Base-by-base conservation (phyloP, 2,888 invertebrate species). In the Harpagoxenus sublaevis region DNA sequence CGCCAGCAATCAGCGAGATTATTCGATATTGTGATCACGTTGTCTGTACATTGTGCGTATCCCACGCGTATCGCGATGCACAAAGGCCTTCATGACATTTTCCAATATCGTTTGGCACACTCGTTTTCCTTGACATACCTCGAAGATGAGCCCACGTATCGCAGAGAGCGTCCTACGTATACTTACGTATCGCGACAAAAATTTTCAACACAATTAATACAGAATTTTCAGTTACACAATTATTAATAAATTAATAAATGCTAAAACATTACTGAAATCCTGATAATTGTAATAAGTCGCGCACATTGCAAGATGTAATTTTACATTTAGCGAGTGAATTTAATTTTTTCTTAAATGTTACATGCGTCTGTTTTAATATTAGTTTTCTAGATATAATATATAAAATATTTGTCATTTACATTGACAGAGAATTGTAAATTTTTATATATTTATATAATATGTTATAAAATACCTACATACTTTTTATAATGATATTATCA, bases 51-150 rank as follows among this genome's bases (percentile, higher is more conserved):
- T 18, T 9, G 66, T 62, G 23, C 60, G 12, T 79, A 63, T 63
- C 42, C 70, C 66, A 85, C 55, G 85, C 83, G 78, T 86, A 66
- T 71, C 28, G 53, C 51, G 62, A 75, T 66, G 35, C 51, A 51
- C 83, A 83, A 89, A 78, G 83, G 78, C 82, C 84, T 83, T 48
- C 65, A n/a, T n/a, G 28, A 55, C 51, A 83, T 88, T 90, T 90
- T 90, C 85, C 91, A 85, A 89, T 90, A 91, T 85, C 86, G 90
- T 53, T 81, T 83, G 77, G 18, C 75, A 75, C 84, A 89, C 91
- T 85, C 75, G 92, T 91, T 93, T 92, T 91, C 93, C 93, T 93
- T 93, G 93, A 93, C 93, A 93, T 77, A 89, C 84, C 90, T 87
- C 71, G 84, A 84, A 84, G 85, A 84, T 74, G 86, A 87, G 63